Evolutionary conservation across 2,888 invertebrate species (phyloP), one percentile per base, ranked within the genome.

Genomic region (Napeogenes sylphis): DNA sequence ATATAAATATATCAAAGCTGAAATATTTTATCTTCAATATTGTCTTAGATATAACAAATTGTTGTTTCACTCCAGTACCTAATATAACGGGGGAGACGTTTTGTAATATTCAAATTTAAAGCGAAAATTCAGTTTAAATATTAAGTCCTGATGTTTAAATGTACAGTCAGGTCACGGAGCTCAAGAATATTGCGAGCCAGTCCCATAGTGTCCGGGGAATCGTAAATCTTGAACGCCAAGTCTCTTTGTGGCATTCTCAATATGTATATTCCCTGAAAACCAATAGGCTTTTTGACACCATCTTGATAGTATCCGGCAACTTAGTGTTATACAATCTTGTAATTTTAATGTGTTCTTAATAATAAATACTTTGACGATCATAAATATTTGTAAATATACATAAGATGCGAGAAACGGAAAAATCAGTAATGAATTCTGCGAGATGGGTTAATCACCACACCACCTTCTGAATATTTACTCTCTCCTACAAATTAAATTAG

Each of bases 141-240:
- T 21, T 42, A 57, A 55, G 55, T n/a, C 35, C 46, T 51, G 33
- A 57, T 55, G 35, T 38, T 55, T 55, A 35, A 55, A 55, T 47
- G 47, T 35, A 42, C 30, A 67, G 61, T 65, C 63, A 55, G 63
- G 64, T 62, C 62, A 63, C 62, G 64, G 56, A 54, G 59, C 45
- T 45, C 59, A 57, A 58, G 63, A 63, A 63, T 67, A 67, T 63
- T 67, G 62, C 58, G 55, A 61, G 65, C 59, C 60, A 63, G 62
- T 63, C 61, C 59, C 62, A 55, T 55, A 53, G 55, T 56, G 63
- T 58, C 60, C 53, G 57, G 67, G 71, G 62, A 58, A 62, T 59
- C 72, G 72, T 73, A 72, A 73, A 73, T 73, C 72, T 71, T 62
- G 54, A 65, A 65, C 68, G 65, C 59, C 62, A 47, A 66, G 65